Conservation (phyloP, 2,797 vertebrate species). For the Poeciliopsis paucimaculata region DNA sequence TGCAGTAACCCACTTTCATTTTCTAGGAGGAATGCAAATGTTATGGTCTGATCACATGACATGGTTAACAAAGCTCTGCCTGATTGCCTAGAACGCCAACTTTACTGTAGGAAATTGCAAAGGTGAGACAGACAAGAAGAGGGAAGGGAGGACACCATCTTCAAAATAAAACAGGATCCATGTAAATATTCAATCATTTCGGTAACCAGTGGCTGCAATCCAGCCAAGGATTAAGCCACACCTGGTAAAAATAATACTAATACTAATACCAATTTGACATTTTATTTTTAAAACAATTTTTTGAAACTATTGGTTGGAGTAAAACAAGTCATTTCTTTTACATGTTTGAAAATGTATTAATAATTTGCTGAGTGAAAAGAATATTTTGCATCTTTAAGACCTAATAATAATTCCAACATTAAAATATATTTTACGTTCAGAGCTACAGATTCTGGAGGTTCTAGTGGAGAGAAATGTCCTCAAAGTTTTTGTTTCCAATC, state of each 20-base stretch:
- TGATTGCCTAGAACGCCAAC: no score
- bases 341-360: not conserved
- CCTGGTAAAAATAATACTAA: not conserved
- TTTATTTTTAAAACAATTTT: not conserved
- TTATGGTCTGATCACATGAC: no score
- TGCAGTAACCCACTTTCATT: not conserved
- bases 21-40: not conserved
- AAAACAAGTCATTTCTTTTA: not conserved
- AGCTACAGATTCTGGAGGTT: not conserved
- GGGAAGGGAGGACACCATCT: no score
- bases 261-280: not conserved
- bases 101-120: no score
- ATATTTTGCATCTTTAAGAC: not conserved
- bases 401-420: not conserved
- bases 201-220: no score
- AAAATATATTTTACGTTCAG: not conserved
- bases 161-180: no score
- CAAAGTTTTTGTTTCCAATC: not conserved
- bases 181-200: no score
- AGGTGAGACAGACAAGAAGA: no score
- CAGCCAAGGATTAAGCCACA: no score
- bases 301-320: not conserved
- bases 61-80: no score
- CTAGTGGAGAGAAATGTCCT: not conserved
- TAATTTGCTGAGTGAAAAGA: not conserved